phyloP scores from a whole-genome alignment of 2,113 vertebrate species.

The Hiodon alosoides region DNA sequence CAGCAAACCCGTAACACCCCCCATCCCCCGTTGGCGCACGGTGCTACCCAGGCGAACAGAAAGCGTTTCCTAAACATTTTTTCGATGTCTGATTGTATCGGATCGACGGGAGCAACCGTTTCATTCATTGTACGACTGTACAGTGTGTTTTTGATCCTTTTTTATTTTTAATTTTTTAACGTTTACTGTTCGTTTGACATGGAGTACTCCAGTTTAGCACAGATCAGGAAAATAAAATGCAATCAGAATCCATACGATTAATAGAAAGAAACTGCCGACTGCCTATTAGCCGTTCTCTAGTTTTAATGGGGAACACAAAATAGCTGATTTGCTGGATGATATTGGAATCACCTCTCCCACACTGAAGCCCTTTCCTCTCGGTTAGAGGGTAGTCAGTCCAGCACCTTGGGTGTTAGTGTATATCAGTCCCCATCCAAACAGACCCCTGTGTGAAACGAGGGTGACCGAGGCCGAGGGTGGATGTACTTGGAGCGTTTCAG shows the following conservation, averaged over 20 bases:
- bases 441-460: background rate
- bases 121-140: background rate
- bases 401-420: background rate
- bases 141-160: background rate
- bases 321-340: background rate
- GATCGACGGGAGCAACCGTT: background rate
- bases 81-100: background rate
- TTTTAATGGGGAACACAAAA: background rate
- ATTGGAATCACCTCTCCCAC: background rate
- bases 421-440: too few species aligned
- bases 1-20: slow-evolving; percentile 1
- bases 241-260: background rate
- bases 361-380: background rate
- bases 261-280: background rate
- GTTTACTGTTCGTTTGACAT: background rate
- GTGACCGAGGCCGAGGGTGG: background rate
- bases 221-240: background rate
- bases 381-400: background rate
- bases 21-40: background rate
- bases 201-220: slow-evolving; percentile 3
- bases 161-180: background rate
- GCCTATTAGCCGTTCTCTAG: background rate
- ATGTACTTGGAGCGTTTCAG: background rate
- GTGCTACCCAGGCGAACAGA: background rate
- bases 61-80: background rate